Percentiles rank a stretch among this genome's conserved stretches.
phyloP scores from a whole-genome alignment of 1,140 invertebrate species.

The Orius laevigatus region DNA sequence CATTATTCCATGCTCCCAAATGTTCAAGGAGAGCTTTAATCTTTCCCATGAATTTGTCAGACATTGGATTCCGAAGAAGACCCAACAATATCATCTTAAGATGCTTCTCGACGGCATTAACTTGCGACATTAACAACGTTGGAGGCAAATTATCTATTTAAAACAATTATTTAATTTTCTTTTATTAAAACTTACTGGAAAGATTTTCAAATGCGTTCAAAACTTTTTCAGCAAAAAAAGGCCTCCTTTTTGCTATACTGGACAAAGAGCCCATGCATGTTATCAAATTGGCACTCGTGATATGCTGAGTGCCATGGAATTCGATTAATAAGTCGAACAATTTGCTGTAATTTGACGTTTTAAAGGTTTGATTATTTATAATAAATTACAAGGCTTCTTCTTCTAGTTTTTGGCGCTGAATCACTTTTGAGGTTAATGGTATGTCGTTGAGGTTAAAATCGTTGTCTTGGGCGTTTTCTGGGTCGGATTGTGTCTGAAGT shows the following conservation, averaged over 20 bases:
- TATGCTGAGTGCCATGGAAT: constrained; percentile 87
- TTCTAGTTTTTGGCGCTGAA: constrained; percentile 73
- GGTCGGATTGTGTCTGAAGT: constrained; percentile 70
- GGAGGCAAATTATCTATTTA: constrained; percentile 78
- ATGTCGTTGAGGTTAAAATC: constrained; percentile 77
- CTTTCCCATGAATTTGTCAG: constrained; percentile 58
- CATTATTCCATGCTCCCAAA: constrained; percentile 72
- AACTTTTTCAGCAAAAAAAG: constrained; percentile 73
- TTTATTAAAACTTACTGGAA: constrained; percentile 31
- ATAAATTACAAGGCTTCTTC: constrained; percentile 64
- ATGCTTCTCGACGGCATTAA: constrained; percentile 86
- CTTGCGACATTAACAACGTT: constrained; percentile 88
- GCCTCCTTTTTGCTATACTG: constrained; percentile 73
- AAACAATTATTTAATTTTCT: background rate
- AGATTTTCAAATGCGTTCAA: constrained; percentile 48
- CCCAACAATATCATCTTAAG: constrained; percentile 79
- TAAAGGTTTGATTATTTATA: constrained; percentile 1
- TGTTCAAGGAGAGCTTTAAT: constrained; percentile 77
- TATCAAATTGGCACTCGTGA: constrained; percentile 90
- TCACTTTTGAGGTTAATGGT: constrained; percentile 62
- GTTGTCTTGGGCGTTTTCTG: constrained; percentile 43
- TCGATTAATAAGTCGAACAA: constrained; percentile 77
- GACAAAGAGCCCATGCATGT: constrained; percentile 88
- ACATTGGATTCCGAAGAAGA: constrained; percentile 72
- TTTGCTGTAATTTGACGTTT: constrained; percentile 34